A percentile compares a stretch with the other conserved stretches of the same genome.
phyloP scores from a whole-genome alignment of 2,888 invertebrate genomes.

The Machimus rusticus region DNA sequence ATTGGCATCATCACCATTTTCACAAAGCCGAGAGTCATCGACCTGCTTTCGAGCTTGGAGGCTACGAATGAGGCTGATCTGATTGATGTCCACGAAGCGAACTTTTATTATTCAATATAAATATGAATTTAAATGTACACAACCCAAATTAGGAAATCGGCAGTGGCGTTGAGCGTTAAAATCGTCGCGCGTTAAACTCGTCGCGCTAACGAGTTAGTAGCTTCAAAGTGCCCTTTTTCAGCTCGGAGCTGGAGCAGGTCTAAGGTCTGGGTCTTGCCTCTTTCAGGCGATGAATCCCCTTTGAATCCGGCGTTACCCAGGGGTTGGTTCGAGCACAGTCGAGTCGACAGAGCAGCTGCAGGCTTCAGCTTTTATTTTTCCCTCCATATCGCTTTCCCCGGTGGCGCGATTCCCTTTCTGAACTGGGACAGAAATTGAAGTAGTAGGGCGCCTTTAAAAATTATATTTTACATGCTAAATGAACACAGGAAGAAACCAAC shows the following conservation, averaged over 20 bases:
- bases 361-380: not conserved
- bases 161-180: not conserved
- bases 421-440: not conserved
- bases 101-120: not conserved
- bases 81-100: constrained; percentile 20
- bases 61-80: constrained; percentile 12
- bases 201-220: not conserved
- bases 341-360: not conserved
- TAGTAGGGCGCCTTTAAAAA: not conserved
- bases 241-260: not conserved
- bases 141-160: not conserved
- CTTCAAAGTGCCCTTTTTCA: not conserved
- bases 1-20: not conserved
- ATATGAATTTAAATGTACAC: not conserved
- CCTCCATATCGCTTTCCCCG: not conserved
- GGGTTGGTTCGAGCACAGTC: not conserved
- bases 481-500: not conserved
- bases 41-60: constrained; percentile 17
- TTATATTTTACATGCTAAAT: not conserved
- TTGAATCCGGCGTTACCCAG: not conserved
- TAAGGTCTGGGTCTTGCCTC: not conserved
- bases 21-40: constrained; percentile 9
- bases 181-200: not conserved
- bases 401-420: not conserved
- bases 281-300: not conserved